These are phyloP conservation scores for Passer domesticus DNA, from an alignment of 2,113 vertebrate genomes.

Conservation along the genomic window DNA sequence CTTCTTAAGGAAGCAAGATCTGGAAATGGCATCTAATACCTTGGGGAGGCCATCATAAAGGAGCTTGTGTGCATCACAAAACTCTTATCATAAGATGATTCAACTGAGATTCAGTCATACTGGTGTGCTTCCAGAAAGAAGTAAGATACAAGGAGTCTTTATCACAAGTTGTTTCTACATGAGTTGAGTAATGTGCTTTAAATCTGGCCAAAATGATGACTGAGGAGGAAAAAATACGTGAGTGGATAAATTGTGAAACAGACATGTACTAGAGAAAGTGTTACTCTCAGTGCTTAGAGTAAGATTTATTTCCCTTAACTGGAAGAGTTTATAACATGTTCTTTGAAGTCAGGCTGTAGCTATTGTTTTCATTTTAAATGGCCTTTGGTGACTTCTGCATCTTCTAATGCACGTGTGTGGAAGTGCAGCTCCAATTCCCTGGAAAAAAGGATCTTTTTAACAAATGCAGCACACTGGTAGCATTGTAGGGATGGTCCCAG, in stretches of 20 bases:
- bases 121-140: constrained; percentile 8
- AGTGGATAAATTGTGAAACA: constrained; percentile 2
- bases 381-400: neutral
- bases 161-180: neutral
- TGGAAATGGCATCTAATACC: neutral
- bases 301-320: neutral
- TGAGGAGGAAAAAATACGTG: neutral
- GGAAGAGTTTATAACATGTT: neutral
- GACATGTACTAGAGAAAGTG: neutral
- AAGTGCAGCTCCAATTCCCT: constrained; percentile 2
- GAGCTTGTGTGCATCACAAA: neutral
- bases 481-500: neutral
- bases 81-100: neutral
- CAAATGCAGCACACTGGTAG: neutral
- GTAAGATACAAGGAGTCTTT: neutral
- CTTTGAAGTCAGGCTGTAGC: neutral
- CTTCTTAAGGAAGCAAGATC: neutral
- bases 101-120: neutral
- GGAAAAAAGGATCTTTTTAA: constrained; percentile 48
- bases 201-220: constrained; percentile 19
- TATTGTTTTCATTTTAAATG: constrained; percentile 24
- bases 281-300: neutral
- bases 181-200: constrained; percentile 7
- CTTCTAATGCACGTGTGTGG: constrained; percentile 4
- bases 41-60: neutral